Base-by-base conservation (phyloP, 2,113 vertebrate genomes). In the Gymnarchus niloticus region DNA sequence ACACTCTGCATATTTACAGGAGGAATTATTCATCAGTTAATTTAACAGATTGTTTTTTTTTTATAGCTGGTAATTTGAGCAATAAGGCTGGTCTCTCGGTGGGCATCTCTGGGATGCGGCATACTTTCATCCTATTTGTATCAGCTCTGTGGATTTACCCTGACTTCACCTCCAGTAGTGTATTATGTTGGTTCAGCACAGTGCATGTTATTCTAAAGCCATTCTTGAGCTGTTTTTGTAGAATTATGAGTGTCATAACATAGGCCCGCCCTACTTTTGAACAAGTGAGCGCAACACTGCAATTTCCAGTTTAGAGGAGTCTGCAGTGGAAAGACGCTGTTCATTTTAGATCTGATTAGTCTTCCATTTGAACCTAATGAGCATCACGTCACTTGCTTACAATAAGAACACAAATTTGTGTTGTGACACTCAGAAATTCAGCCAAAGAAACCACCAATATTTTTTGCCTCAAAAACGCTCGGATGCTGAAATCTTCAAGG, bases 21-120 rank as follows among this genome's bases (percentile, higher is more conserved):
- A 51, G 80, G 28, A 3, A 54, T 82, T 82, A 54, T 82, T 82
- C 54, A 23, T 54, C 51, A 82, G 25, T 25, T 82, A 37, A 82
- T 28, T 28, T 78, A 48, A n/a, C 19, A 48, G 14, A 48, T 21
- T 21, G 7, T 48, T 48, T 48, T 44, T 33, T 48, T 46, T 48
- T 78, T 41, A 78, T 23, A 48, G 6, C 44, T 41, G 10, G 76
- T 78, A 48, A 78, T 48, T 78, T 37, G 28, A 19, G 65, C 65
- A 78, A 48, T 48, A 48, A 21, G 44, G 76, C 7, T 48, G 44
- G 44, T 78, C 37, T 78, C 44, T n/a, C 14, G 41, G 23, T 8
- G 44, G 44, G 46, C 76, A 46, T 10, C 37, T 33, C 19, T 33
- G 76, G 76, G 21, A 37, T 78, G 41, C 41, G 33, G 23, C 76